Percentiles rank a stretch among this genome's conserved stretches.
phyloP scores from a whole-genome alignment of 2,888 invertebrate species.

The Epirrhoe tristata region DNA sequence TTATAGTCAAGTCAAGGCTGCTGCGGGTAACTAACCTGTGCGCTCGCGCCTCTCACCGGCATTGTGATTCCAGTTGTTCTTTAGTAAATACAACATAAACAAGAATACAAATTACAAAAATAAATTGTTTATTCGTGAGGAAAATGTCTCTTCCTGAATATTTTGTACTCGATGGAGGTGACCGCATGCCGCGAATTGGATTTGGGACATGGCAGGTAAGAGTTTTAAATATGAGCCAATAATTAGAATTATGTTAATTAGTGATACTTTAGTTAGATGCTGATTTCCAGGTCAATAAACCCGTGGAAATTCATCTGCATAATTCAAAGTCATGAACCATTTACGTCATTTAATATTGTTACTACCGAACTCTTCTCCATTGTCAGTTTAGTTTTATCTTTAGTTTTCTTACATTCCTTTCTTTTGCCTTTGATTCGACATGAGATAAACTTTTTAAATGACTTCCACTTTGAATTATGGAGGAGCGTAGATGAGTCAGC shows the following conservation, averaged over 20 bases:
- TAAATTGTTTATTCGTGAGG: conserved; percentile 29
- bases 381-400: conserved; percentile 34
- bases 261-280: background rate
- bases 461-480: conserved; percentile 63
- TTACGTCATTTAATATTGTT: conserved; percentile 17
- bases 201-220: conserved; percentile 93
- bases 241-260: conserved; percentile 1
- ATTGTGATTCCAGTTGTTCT: conserved; percentile 51
- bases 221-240: conserved; percentile 36
- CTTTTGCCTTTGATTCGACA: conserved; percentile 49
- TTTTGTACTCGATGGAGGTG: conserved; percentile 77
- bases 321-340: conserved; percentile 8
- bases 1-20: conserved; percentile 50
- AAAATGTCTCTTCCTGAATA: conserved; percentile 66
- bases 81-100: conserved; percentile 46
- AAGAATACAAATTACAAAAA: conserved; percentile 26
- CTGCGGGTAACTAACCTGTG: conserved; percentile 33
- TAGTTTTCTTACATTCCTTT: conserved; percentile 40
- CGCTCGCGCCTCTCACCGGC: conserved; percentile 47
- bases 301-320: conserved; percentile 35
- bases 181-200: conserved; percentile 89
- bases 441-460: conserved; percentile 57
- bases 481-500: conserved; percentile 60
- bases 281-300: conserved; percentile 28
- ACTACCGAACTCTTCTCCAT: conserved; percentile 16